These are phyloP conservation scores for Tragelaphus eurycerus DNA, from an alignment of 2,797 vertebrate species.

Conservation along the genomic window DNA sequence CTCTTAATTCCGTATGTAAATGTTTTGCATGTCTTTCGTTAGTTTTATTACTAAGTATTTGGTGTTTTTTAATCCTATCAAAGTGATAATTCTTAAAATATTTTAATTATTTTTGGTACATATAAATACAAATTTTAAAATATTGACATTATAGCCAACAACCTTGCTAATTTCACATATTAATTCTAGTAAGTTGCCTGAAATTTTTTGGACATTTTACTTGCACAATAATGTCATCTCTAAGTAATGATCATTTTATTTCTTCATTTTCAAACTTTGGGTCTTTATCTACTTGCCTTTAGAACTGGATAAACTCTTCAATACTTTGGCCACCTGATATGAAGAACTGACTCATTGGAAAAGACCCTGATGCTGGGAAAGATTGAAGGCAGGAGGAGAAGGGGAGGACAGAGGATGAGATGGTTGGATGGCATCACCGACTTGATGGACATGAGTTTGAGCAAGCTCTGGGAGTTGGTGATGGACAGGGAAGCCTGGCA, in stretches of 20 bases:
- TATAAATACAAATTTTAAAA: not conserved
- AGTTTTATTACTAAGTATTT: not conserved
- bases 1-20: not conserved
- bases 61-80: not conserved
- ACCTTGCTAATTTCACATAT: not conserved
- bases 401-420: not conserved
- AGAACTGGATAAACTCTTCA: not conserved
- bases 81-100: not conserved
- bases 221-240: not conserved
- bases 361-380: not conserved
- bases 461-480: not conserved
- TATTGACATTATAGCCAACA: not conserved
- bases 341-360: not conserved
- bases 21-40: not conserved
- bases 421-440: not conserved
- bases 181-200: not conserved
- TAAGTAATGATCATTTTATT: not conserved
- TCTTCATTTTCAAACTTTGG: not conserved
- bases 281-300: not conserved
- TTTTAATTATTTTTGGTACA: not conserved
- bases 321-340: not conserved
- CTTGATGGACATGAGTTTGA: not conserved
- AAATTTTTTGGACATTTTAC: not conserved
- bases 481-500: not conserved
- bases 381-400: not conserved